These are phyloP conservation scores for Pungitius pungitius DNA, from an alignment of 2,113 vertebrate species.

Conservation along the genomic window DNA sequence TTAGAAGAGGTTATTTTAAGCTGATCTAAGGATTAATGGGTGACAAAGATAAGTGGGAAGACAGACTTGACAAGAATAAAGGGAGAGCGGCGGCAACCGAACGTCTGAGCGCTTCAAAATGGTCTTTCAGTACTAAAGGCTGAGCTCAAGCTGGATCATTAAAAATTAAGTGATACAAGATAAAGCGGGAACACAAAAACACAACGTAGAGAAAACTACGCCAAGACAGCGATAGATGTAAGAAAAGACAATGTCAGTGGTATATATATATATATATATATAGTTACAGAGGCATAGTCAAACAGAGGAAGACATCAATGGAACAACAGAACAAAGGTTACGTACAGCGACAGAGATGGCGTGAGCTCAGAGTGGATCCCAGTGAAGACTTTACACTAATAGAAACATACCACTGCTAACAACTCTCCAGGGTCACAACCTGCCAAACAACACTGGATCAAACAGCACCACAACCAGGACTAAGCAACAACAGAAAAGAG, in stretches of 20 bases:
- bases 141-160: not conserved
- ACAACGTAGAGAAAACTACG: not conserved
- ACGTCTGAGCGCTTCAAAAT: slow-evolving; percentile 3
- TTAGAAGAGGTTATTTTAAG: slow-evolving; percentile 28
- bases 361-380: slow-evolving; percentile 42
- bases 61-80: slow-evolving; percentile 10
- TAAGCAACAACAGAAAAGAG: slow-evolving; percentile 5
- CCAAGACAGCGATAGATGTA: slow-evolving; percentile 21
- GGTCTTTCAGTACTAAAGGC: slow-evolving; percentile 32
- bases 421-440: slow-evolving; percentile 34
- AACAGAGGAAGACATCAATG: slow-evolving; percentile 38
- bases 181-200: slow-evolving; percentile 18
- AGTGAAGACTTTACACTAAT: slow-evolving; percentile 54
- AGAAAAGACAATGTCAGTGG: not conserved
- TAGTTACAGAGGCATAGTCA: slow-evolving; percentile 23
- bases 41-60: slow-evolving; percentile 4
- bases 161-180: not conserved
- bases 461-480: slow-evolving; percentile 18
- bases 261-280: no score
- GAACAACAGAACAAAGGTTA: slow-evolving; percentile 42
- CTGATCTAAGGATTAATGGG: slow-evolving; percentile 21
- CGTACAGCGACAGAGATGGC: slow-evolving; percentile 13
- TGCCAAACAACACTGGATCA: slow-evolving; percentile 41
- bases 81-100: slow-evolving; percentile 13
- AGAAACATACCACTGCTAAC: slow-evolving; percentile 46